Evolutionary conservation across 2,797 vertebrate genomes (phyloP).

Genomic region (Dipus sagitta): DNA sequence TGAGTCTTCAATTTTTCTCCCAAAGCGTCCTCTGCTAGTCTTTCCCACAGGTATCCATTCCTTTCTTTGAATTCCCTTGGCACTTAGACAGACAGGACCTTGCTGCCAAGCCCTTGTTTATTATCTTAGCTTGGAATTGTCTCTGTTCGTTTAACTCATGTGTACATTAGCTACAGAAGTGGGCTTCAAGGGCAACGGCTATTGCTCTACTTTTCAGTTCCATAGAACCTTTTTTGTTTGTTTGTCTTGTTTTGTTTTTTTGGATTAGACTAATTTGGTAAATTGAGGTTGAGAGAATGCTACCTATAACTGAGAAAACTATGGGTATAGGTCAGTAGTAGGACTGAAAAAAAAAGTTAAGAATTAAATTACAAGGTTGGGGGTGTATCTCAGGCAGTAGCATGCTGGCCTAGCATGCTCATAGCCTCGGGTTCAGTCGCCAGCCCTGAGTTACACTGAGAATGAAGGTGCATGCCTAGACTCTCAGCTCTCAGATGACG

Average conservation of each 20-base stretch:
- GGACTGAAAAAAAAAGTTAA: too few species aligned
- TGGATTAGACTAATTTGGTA: slow-evolving; percentile 16
- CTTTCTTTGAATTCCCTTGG: slow-evolving; percentile 60
- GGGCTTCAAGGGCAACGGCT: slow-evolving; percentile 30
- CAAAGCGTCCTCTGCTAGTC: slow-evolving; percentile 10
- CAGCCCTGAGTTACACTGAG: neutral
- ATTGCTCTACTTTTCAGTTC: slow-evolving; percentile 47
- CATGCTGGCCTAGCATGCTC: neutral
- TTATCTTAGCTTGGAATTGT: slow-evolving; percentile 55
- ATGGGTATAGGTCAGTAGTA: neutral
- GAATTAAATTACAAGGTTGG: too few species aligned
- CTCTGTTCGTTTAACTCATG: neutral
- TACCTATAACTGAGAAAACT: neutral
- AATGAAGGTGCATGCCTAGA: too few species aligned
- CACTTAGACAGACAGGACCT: neutral
- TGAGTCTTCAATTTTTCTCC: neutral
- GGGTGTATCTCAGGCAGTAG: too few species aligned
- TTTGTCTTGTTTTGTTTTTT: neutral
- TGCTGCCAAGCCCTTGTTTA: slow-evolving; percentile 51
- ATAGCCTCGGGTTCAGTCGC: neutral
- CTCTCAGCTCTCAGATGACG: too few species aligned
- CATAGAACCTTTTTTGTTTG: slow-evolving; percentile 29
- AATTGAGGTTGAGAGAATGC: slow-evolving; percentile 12
- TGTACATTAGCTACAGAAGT: slow-evolving; percentile 37
- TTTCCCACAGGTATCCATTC: slow-evolving; percentile 71